A percentile compares a stretch with the other conserved stretches of the same genome.
These are phyloP conservation scores for Andrena flavipes DNA, from an alignment of 2,888 invertebrate genomes.

Conservation along the genomic window DNA sequence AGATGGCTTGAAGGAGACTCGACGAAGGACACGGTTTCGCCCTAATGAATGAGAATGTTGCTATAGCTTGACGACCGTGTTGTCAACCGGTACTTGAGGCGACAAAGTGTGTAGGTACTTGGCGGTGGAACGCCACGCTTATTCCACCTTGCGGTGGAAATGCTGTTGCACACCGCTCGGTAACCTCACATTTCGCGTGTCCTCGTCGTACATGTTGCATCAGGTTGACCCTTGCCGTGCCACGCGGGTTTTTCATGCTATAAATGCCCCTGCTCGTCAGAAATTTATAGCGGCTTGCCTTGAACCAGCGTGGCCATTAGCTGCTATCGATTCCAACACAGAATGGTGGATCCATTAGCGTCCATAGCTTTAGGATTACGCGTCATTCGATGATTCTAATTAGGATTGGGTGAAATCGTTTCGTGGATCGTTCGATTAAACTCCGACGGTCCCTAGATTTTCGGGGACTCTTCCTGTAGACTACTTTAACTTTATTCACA, in stretches of 20 bases:
- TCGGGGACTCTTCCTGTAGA: too few relatives aligned
- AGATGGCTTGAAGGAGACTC: conserved; percentile 43
- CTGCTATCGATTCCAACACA: background rate
- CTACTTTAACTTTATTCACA: too few relatives aligned
- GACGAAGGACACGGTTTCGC: conserved; percentile 41
- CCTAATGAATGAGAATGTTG: conserved; percentile 48
- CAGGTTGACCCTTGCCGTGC: conserved; percentile 20
- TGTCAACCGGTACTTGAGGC: conserved; percentile 29
- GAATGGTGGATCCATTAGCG: background rate
- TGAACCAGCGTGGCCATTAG: background rate
- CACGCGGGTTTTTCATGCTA: conserved; percentile 11
- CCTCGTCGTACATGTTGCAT: conserved; percentile 4
- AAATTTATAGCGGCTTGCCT: conserved; percentile 20
- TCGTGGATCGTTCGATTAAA: background rate
- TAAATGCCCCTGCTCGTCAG: conserved; percentile 12
- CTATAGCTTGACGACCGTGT: conserved; percentile 15
- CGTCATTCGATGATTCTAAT: background rate
- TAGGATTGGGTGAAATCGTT: background rate
- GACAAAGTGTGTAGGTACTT: conserved; percentile 19
- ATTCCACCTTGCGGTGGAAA: background rate
- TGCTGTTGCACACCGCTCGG: conserved; percentile 7
- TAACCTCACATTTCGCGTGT: conserved; percentile 17
- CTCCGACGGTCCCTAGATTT: background rate
- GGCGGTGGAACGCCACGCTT: conserved; percentile 5
- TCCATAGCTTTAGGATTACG: background rate